Percentiles rank a stretch among this genome's conserved stretches.
These are phyloP conservation scores for Danionella dracula DNA, from an alignment of 2,797 vertebrate species.

Conservation along the genomic window DNA sequence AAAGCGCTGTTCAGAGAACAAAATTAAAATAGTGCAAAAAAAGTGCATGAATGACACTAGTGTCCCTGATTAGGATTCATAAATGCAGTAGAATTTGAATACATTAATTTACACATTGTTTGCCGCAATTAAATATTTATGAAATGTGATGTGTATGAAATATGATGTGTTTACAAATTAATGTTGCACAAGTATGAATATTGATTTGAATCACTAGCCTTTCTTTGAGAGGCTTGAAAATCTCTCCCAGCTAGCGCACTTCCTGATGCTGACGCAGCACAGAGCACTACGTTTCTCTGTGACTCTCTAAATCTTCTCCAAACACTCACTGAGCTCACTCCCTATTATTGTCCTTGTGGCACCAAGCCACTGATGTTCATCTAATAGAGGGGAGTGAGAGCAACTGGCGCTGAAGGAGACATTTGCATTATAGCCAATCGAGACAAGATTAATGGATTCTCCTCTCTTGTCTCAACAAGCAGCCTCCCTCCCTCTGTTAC, in stretches of 20 bases:
- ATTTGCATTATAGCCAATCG: not conserved
- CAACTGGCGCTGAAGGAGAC: slow-evolving; percentile 11
- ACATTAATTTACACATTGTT: too few species aligned
- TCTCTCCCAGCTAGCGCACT: not conserved
- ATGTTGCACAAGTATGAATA: too few species aligned
- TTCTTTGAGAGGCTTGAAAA: not conserved
- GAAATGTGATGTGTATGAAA: too few species aligned
- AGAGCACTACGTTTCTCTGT: not conserved
- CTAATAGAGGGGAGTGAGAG: not conserved
- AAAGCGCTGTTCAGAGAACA: too few species aligned
- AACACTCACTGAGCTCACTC: slow-evolving; percentile 12
- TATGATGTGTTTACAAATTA: too few species aligned
- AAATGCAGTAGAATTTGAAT: too few species aligned
- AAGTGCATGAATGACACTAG: too few species aligned
- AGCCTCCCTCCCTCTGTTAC: not conserved
- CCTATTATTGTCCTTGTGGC: slow-evolving; percentile 16
- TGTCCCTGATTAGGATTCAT: too few species aligned
- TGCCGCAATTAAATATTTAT: too few species aligned
- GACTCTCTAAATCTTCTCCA: slow-evolving; percentile 12
- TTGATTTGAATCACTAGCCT: too few species aligned
- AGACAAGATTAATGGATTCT: slow-evolving; percentile 22
- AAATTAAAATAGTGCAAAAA: too few species aligned
- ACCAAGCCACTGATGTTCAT: slow-evolving; percentile 4
- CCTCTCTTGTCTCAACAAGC: slow-evolving; percentile 9
- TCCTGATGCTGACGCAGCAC: slow-evolving; percentile 42